Percentiles rank a stretch among this genome's conserved stretches.
Evolutionary conservation across 64 coral and sea anemone species (phyloP).

Genomic region (Dendrophyllia cribrosa): DNA sequence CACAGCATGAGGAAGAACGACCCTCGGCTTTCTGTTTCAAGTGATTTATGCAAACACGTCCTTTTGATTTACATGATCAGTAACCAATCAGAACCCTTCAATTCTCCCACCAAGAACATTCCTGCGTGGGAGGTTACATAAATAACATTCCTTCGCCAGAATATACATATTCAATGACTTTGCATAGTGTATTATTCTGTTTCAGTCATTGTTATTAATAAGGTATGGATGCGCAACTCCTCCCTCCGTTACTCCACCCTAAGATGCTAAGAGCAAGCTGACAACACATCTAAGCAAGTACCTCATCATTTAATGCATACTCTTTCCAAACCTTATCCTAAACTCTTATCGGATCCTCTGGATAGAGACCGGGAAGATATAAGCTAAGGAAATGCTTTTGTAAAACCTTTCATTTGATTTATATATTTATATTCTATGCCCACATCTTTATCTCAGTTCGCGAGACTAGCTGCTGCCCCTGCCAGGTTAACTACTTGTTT

Average conservation of each 20-base stretch:
- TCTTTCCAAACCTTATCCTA: not conserved
- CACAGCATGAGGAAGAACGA: no score
- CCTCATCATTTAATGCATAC: not conserved
- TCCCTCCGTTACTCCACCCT: not conserved
- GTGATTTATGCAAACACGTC: no score
- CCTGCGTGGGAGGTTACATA: not conserved
- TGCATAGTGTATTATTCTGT: not conserved
- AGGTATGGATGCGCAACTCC: slow-evolving; percentile 1
- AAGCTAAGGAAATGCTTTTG: not conserved
- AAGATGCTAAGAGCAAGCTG: not conserved
- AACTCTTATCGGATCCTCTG: not conserved
- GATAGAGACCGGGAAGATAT: no score
- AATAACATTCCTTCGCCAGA: not conserved
- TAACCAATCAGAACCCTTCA: no score
- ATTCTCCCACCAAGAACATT: not conserved
- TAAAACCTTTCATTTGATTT: not conserved
- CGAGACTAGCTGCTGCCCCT: not conserved
- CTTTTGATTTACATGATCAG: no score
- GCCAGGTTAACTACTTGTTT: not conserved
- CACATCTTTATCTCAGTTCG: not conserved
- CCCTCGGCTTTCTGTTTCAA: no score
- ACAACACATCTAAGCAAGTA: not conserved
- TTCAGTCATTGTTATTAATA: not conserved
- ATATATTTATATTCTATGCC: not conserved
- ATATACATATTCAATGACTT: not conserved